Evolutionary conservation across 2,888 invertebrate genomes (phyloP), one percentile per base, ranked within the genome.

Genomic region (Melanostoma scalare): DNA sequence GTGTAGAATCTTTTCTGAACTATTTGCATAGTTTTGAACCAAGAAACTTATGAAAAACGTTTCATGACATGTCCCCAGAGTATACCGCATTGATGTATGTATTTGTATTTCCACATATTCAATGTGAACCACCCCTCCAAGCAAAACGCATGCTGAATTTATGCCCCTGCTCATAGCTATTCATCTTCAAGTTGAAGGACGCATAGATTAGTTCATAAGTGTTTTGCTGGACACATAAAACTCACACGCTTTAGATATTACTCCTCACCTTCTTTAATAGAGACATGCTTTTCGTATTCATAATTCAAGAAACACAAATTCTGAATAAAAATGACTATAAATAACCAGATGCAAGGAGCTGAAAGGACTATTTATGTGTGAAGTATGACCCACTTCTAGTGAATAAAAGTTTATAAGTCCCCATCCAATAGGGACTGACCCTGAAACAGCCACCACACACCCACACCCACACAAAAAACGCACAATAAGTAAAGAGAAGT

Each of bases 161-260:
- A 46, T 40, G 5, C 40, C 46, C 38, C 52, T 10, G 20, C 44
- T 56, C 9, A 10, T 6, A 3, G 6, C 48, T 42, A 65, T 71
- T 74, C 84, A 84, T 84, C 60, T 82, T 84, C 79, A 84, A 84
- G 84, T 84, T 84, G 84, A 84, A 84, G 84, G 84, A 84, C 79
- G 71, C 75, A 71, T 72, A 79, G 48, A 75, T 73, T 73, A 73
- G 55, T 84, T 52, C 71, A 52, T 67, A 60, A 52, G 52, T 53
- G 20, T 67, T 53, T 40, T 61, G 67, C 42, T 61, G 74, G 74
- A 58, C 48, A n/a, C 50, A 76, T 30, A 60, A 69, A 73, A 72
- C 50, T 65, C 71, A 65, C 75, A 73, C 77, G 67, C 71, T 73
- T 73, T 56, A 67, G 60, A 58, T 53, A 67, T 52, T 53, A 50